Evolutionary conservation across 2,888 invertebrate species (phyloP).

Genomic region (Xanthia icteritia): DNA sequence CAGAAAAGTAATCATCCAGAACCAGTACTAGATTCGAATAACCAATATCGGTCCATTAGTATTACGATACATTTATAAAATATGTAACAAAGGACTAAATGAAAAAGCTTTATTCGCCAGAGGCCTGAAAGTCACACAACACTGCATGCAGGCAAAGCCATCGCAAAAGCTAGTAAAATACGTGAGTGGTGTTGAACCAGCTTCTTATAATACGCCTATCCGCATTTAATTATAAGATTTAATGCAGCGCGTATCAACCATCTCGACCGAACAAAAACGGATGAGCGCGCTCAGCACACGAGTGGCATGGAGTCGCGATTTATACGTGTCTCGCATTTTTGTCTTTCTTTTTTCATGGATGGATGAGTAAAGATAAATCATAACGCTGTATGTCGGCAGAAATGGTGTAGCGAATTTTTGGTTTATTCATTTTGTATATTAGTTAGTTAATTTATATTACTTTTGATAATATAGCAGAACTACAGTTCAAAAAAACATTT

Average conservation of each 20-base stretch:
- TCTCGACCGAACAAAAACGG: slow-evolving; percentile 75
- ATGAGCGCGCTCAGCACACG: slow-evolving; percentile 63
- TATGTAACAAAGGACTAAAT: not conserved
- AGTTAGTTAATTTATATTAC: not conserved
- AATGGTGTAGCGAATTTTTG: slow-evolving; percentile 12
- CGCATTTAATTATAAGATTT: slow-evolving; percentile 80
- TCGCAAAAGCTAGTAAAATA: slow-evolving; percentile 38
- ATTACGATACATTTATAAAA: no score
- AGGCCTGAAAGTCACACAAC: not conserved
- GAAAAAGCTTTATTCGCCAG: no score
- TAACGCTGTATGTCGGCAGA: slow-evolving; percentile 20
- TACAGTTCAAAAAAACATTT: no score
- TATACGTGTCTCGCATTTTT: slow-evolving; percentile 26
- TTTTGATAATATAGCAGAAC: not conserved
- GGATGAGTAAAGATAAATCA: slow-evolving; percentile 22
- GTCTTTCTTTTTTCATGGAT: slow-evolving; percentile 40
- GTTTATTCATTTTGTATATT: slow-evolving; percentile 24
- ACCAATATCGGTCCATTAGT: not conserved
- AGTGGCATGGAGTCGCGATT: slow-evolving; percentile 61
- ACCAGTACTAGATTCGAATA: not conserved
- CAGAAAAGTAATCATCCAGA: not conserved
- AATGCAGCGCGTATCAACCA: slow-evolving; percentile 77
- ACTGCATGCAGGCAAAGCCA: slow-evolving; percentile 8
- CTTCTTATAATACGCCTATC: slow-evolving; percentile 72
- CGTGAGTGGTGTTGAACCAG: slow-evolving; percentile 56